A percentile compares a stretch with the other conserved stretches of the same genome.
Conservation (phyloP, 1,140 invertebrate genomes). For the Orius insidiosus region DNA sequence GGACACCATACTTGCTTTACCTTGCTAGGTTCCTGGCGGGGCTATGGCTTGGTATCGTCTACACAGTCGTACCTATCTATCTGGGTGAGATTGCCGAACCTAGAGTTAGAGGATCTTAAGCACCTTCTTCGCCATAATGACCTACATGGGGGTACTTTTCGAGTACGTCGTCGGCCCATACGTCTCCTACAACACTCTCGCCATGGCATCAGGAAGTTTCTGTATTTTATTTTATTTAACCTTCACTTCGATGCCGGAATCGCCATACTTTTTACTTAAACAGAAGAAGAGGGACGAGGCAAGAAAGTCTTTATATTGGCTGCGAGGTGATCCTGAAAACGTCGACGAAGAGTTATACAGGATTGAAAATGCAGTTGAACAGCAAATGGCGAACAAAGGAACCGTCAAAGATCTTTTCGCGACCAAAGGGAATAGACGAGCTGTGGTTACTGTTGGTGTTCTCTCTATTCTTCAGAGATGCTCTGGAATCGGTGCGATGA, state of each 20-base stretch:
- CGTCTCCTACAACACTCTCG: conserved; percentile 45
- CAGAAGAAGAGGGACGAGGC: conserved; percentile 43
- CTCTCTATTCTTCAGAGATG: conserved; percentile 19
- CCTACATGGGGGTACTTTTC: conserved; percentile 50
- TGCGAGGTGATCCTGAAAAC: conserved; percentile 28
- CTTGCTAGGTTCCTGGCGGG: conserved; percentile 29
- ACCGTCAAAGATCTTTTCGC: conserved; percentile 17
- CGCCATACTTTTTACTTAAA: conserved; percentile 50
- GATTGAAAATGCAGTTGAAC: conserved; percentile 15
- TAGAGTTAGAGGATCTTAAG: conserved; percentile 30
- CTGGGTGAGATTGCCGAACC: conserved; percentile 54
- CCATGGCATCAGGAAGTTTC: conserved; percentile 39
- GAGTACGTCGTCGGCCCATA: conserved; percentile 59
- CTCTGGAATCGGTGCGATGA: conserved; percentile 18
- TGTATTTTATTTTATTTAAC: conserved; percentile 42
- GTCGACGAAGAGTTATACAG: conserved; percentile 18
- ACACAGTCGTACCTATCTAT: conserved; percentile 66
- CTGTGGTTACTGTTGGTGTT: conserved; percentile 17
- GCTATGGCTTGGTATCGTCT: conserved; percentile 49
- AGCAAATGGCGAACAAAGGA: conserved; percentile 18
- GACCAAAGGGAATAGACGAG: conserved; percentile 14
- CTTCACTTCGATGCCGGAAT: conserved; percentile 63
- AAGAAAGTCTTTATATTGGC: conserved; percentile 38
- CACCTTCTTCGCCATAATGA: conserved; percentile 62
- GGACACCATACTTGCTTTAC: conserved; percentile 12